phyloP scores from a whole-genome alignment of 2,888 invertebrate species.

The Scaptodrosophila latifasciaeformis region DNA sequence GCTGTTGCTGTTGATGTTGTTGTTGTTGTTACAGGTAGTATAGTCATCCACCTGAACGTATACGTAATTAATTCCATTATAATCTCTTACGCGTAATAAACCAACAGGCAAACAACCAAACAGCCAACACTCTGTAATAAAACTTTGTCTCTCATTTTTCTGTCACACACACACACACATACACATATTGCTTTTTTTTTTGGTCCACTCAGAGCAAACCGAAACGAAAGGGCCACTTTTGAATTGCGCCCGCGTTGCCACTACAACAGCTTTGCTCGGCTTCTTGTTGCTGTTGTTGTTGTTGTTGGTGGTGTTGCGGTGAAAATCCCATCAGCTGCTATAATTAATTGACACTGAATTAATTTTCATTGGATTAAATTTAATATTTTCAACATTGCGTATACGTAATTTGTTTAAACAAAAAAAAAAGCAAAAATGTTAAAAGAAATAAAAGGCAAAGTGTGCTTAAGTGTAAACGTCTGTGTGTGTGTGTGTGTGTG shows the following conservation, averaged over 20 bases:
- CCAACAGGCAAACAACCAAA: slow-evolving; percentile 38
- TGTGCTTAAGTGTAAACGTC: too few relatives aligned
- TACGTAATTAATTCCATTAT: slow-evolving; percentile 64
- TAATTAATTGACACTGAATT: slow-evolving; percentile 58
- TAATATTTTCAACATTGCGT: slow-evolving; percentile 27
- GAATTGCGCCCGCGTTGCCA: too few relatives aligned
- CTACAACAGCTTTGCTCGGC: too few relatives aligned
- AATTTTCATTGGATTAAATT: slow-evolving; percentile 43
- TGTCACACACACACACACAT: neutral
- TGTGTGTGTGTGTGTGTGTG: too few relatives aligned
- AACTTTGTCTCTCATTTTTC: neutral
- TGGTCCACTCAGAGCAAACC: neutral
- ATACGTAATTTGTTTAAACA: slow-evolving; percentile 14
- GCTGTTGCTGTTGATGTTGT: slow-evolving; percentile 1
- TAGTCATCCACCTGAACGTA: slow-evolving; percentile 52
- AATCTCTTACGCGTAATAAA: slow-evolving; percentile 66
- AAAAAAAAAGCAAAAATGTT: slow-evolving; percentile 21
- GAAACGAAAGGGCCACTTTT: too few relatives aligned
- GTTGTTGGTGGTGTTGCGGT: slow-evolving; percentile 4
- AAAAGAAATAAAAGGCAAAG: too few relatives aligned
- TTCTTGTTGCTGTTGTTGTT: too few relatives aligned
- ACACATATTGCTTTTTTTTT: neutral
- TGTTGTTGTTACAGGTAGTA: slow-evolving; percentile 1
- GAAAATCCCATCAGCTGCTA: slow-evolving; percentile 30
- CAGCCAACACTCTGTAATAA: slow-evolving; percentile 2